A percentile compares a stretch with the other conserved stretches of the same genome.
Conservation (phyloP, 2,113 vertebrate species). For the Phyllostomus discolor region DNA sequence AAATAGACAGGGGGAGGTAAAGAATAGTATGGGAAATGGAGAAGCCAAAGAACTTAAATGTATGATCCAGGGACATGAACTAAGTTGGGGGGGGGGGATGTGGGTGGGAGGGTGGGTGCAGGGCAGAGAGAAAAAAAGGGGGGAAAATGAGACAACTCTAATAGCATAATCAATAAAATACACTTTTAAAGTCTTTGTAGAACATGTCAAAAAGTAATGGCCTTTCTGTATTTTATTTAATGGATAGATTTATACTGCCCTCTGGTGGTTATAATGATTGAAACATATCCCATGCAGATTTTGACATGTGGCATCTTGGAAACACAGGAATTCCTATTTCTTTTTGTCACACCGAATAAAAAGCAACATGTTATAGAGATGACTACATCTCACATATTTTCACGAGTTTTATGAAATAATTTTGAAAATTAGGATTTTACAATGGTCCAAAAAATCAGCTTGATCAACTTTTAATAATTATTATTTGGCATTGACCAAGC, state of each 20-base stretch:
- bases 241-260: neutral
- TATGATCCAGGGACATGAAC: too few relatives aligned
- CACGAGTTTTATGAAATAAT: neutral
- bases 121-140: too few relatives aligned
- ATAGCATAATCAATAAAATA: too few relatives aligned
- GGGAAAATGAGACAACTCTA: too few relatives aligned
- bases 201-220: neutral
- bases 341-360: neutral
- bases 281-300: neutral
- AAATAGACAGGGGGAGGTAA: too few relatives aligned
- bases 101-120: too few relatives aligned
- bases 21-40: too few relatives aligned
- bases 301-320: neutral
- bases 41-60: too few relatives aligned
- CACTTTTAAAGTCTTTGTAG: too few relatives aligned
- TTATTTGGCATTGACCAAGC: neutral
- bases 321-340: neutral
- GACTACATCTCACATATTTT: neutral
- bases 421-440: neutral
- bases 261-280: constrained; percentile 30
- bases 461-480: neutral
- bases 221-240: neutral
- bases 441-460: neutral
- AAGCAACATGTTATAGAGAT: neutral
- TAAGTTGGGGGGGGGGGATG: too few relatives aligned